These are phyloP conservation scores for Volucella inanis DNA, from an alignment of 2,888 invertebrate genomes.

Conservation along the genomic window DNA sequence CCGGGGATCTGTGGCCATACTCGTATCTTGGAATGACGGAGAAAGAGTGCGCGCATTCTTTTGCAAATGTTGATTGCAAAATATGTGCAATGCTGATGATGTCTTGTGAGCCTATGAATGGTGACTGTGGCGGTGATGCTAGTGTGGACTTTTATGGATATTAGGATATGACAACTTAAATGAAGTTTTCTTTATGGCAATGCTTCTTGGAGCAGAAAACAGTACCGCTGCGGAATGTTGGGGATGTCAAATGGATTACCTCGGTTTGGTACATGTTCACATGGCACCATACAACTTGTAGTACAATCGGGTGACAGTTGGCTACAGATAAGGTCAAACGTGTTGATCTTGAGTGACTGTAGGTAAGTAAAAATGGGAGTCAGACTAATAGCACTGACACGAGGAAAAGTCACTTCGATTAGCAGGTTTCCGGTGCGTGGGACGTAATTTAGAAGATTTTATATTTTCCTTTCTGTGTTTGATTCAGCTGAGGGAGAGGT, in stretches of 20 bases:
- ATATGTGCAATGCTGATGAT: conserved; percentile 61
- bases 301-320: conserved; percentile 50
- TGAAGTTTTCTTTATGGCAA: conserved; percentile 54
- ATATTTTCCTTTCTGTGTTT: no score
- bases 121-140: conserved; percentile 2
- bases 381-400: conserved; percentile 8
- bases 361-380: conserved; percentile 1
- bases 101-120: conserved; percentile 17
- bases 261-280: conserved; percentile 24
- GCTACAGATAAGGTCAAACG: conserved; percentile 45
- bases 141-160: conserved; percentile 2
- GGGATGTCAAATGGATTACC: conserved; percentile 11
- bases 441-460: no score
- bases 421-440: no score
- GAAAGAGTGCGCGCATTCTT: conserved; percentile 60
- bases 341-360: conserved; percentile 34
- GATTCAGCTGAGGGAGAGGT: no score
- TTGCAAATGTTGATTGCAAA: conserved; percentile 71
- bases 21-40: conserved; percentile 35
- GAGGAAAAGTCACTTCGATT: neutral
- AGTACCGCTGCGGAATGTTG: conserved; percentile 12
- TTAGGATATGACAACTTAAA: conserved; percentile 58
- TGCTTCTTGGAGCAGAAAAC: conserved; percentile 1
- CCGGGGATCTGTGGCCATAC: neutral
- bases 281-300: conserved; percentile 14